These are phyloP conservation scores for Melitaea cinxia DNA, from an alignment of 1,140 invertebrate species.

Conservation along the genomic window DNA sequence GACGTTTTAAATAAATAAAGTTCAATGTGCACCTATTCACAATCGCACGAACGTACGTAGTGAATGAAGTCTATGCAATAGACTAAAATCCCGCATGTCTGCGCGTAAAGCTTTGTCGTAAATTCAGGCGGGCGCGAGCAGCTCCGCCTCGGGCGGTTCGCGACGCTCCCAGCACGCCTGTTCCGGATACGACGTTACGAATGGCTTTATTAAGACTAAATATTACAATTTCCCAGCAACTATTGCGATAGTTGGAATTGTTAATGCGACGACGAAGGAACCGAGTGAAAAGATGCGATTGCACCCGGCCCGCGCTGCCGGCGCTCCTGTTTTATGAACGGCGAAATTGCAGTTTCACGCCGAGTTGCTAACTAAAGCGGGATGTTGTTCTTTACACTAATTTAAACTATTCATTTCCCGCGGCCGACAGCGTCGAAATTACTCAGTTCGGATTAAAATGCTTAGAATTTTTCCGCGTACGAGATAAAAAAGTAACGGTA, in stretches of 20 bases:
- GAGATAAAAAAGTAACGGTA: conserved; percentile 28
- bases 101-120: conserved; percentile 63
- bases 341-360: conserved; percentile 70
- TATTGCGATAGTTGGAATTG: conserved; percentile 73
- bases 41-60: conserved; percentile 39
- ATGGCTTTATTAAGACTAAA: conserved; percentile 79
- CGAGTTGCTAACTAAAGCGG: conserved; percentile 54
- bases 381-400: conserved; percentile 58
- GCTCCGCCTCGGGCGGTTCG: conserved; percentile 51
- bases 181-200: conserved; percentile 72
- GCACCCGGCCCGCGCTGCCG: conserved; percentile 47
- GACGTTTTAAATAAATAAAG: conserved; percentile 48
- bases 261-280: conserved; percentile 64
- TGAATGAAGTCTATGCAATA: conserved; percentile 48
- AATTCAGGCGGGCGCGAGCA: conserved; percentile 48
- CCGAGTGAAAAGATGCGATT: conserved; percentile 71
- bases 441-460: conserved; percentile 37
- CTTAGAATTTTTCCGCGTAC: conserved; percentile 32
- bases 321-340: conserved; percentile 67
- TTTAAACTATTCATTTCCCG: conserved; percentile 56
- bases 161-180: conserved; percentile 53
- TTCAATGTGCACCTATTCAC: conserved; percentile 37
- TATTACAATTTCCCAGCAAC: conserved; percentile 74
- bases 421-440: conserved; percentile 36
- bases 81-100: conserved; percentile 53